Base-by-base conservation (phyloP, 2,797 vertebrate genomes). In the Gymnoscopelus microlampas region DNA sequence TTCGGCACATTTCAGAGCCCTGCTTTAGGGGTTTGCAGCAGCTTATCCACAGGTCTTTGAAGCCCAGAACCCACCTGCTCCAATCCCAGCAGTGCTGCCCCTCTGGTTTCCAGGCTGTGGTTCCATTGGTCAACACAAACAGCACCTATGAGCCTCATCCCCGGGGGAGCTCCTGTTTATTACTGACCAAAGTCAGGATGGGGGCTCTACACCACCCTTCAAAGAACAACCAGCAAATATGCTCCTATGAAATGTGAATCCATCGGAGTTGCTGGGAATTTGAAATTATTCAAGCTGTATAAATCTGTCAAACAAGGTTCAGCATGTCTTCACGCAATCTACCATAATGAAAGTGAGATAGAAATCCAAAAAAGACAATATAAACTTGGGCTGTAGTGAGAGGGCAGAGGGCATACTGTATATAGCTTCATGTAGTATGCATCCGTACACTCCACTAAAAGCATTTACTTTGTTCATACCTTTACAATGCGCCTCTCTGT, bases 31-130 rank as follows among this genome's bases (percentile, higher is more conserved):
- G 88, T 88, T 85, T 65, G 65, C 54, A 19, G 80, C 71, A 91
- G 93, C 94, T 94, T 94, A 94, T 85, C 76, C 82, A 86, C 83
- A 78, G 83, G 88, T 87, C 92, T 94, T 93, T 94, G 91, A 94
- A 93, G 91, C 88, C 85, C 76, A 87, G 85, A 92, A 91, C 86
- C 91, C 91, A 92, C 89, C 90, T 91, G 91, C 91, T 91, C 90
- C 90, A 87, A 90, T 90, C 84, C 83, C 76, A 65, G 66, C 82
- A 81, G 82, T 15, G 51, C 70, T 74, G 66, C 86, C 87, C 78
- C 85, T 88, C 84, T 47, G 64, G 79, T 90, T 87, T 91, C 75
- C 81, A 77, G 79, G 79, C 84, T 74, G 73, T 71, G 62, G 87
- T 87, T 85, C 88, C 84, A 90, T 88, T 92, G 92, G 90, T 91